Conservation (phyloP, 1,140 invertebrate genomes). For the Calycopis cecrops region DNA sequence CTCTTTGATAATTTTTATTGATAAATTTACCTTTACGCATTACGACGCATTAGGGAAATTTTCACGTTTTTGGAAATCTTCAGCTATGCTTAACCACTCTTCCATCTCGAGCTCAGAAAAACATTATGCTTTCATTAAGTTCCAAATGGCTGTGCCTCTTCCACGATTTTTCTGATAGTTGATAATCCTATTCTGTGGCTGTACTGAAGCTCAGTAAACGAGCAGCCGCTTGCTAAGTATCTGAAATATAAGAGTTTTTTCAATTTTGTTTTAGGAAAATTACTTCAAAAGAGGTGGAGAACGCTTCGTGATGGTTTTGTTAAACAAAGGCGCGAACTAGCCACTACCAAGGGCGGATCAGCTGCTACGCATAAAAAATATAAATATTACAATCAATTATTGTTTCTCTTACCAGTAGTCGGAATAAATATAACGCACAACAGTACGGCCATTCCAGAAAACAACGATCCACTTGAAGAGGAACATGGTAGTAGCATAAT, state of each 20-base stretch:
- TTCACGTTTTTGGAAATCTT: too few relatives aligned
- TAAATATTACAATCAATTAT: slow-evolving; percentile 11
- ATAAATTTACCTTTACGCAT: too few relatives aligned
- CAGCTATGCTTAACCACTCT: too few relatives aligned
- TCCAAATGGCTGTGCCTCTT: too few relatives aligned
- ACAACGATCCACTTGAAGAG: background rate
- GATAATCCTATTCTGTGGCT: too few relatives aligned
- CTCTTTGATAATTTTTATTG: too few relatives aligned
- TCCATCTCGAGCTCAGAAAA: too few relatives aligned
- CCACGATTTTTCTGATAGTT: too few relatives aligned
- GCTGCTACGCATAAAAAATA: slow-evolving; percentile 4
- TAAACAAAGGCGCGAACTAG: background rate
- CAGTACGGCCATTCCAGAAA: background rate
- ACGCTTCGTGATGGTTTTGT: slow-evolving; percentile 9
- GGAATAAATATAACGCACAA: background rate
- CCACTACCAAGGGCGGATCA: background rate
- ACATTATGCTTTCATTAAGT: too few relatives aligned
- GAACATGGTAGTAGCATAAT: background rate
- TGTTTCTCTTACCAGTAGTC: slow-evolving; percentile 7
- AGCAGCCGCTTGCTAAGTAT: too few relatives aligned
- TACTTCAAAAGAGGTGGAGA: slow-evolving; percentile 11
- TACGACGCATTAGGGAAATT: too few relatives aligned
- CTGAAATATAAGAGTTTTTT: background rate
- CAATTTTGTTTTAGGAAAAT: slow-evolving; percentile 8
- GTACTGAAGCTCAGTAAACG: too few relatives aligned